Base-by-base conservation (phyloP, 1,140 invertebrate genomes). In the Papilio aristodemus region DNA sequence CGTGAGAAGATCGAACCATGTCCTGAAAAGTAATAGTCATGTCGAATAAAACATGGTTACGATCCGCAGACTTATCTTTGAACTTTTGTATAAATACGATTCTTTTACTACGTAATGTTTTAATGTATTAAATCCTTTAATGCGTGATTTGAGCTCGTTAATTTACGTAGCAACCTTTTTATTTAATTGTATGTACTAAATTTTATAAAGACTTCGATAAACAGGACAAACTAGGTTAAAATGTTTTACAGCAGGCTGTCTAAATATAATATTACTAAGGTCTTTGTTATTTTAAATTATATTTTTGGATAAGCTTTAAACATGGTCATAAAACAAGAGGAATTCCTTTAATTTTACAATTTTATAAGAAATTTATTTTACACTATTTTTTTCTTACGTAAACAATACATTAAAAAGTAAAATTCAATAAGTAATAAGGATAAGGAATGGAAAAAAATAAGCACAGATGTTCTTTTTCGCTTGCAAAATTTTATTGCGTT, bases 151-250 rank as follows among this genome's bases (percentile, higher is more conserved):
- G 27, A 36, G 32, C 27, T 36, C 57, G 27, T 58, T 17, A 36
- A 32, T 36, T 19, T 14, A 58, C 25, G 22, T 13, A 36, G 13
- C 25, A 32, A 58, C 13, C n/a, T 10, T 58, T 58, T 32, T 36
- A 11, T 46, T 46, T 46, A 46, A 46, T 46, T 10, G 22, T 54
- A 25, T 54, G 46, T 54, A 54, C 46, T 19, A 62, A 62, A 36
- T 13, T 62, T 62, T 62, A 62, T 38, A 14, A 37, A 62, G 59
- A 62, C 59, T 36, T 62, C 59, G 14, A 38, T 62, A 62, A 60
- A 36, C 8, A 57, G 54, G 25, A 62, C 59, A 38, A 62, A 62
- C 27, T 62, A 22, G 59, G 59, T 36, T 62, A 62, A 62, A 62
- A 19, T n/a, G 17, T 39, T 62, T 60, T 62, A 36, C 36, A 4